Conservation (phyloP, 2,888 invertebrate genomes). For the Athalia rosae region DNA sequence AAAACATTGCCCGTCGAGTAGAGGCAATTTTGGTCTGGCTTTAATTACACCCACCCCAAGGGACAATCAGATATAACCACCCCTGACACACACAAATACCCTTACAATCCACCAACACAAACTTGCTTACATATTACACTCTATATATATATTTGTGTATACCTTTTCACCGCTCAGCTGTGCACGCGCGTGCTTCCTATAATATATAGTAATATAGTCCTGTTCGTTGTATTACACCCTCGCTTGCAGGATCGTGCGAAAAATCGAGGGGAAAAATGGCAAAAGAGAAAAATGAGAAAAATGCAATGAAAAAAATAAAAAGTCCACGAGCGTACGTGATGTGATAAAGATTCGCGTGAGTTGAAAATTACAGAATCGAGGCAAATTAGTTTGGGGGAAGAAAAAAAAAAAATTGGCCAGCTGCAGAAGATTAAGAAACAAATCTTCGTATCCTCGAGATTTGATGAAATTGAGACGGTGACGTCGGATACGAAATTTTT, state of each 20-base stretch:
- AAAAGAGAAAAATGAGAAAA: slow-evolving; percentile 51
- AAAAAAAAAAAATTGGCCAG: too few species aligned
- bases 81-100: slow-evolving; percentile 56
- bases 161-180: slow-evolving; percentile 9
- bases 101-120: slow-evolving; percentile 47
- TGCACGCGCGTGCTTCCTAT: slow-evolving; percentile 14
- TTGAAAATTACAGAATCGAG: too few species aligned
- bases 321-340: slow-evolving; percentile 1
- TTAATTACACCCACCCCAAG: slow-evolving; percentile 63
- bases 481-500: slow-evolving; percentile 23
- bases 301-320: slow-evolving; percentile 52
- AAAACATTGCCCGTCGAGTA: slow-evolving; percentile 52
- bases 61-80: slow-evolving; percentile 64
- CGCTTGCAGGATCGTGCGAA: slow-evolving; percentile 47
- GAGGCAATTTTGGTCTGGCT: slow-evolving; percentile 64
- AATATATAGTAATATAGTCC: too few species aligned
- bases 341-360: background rate
- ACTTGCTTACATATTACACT: slow-evolving; percentile 14
- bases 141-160: slow-evolving; percentile 5
- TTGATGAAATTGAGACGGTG: slow-evolving; percentile 9
- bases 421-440: background rate
- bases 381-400: too few species aligned
- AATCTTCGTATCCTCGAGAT: background rate
- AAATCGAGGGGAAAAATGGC: slow-evolving; percentile 56
- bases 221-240: background rate